A percentile compares a stretch with the other conserved stretches of the same genome.
Evolutionary conservation across 2,888 invertebrate species (phyloP).

Genomic region (Acrocyrtus sp.): DNA sequence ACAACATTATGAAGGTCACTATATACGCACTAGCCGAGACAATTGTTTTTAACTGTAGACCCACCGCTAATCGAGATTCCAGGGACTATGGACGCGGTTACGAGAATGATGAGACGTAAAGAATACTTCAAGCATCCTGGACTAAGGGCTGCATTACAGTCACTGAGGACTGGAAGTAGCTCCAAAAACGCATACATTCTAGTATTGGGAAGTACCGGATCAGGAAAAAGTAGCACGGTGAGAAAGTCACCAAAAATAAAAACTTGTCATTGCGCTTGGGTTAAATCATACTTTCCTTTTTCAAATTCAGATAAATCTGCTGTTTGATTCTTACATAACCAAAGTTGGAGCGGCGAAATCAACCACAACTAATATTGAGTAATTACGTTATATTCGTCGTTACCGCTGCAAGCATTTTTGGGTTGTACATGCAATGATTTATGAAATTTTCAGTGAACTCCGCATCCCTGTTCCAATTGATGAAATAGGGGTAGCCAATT

Average conservation of each 20-base stretch:
- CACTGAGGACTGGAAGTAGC: constrained; percentile 18
- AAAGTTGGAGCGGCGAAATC: constrained; percentile 6
- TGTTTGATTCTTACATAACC: constrained; percentile 23
- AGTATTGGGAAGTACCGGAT: constrained; percentile 29
- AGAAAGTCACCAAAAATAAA: background rate
- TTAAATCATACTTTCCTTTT: background rate
- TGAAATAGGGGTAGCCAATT: constrained; percentile 19
- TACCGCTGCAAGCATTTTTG: no score
- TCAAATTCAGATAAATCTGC: constrained; percentile 25
- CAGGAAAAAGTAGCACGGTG: constrained; percentile 44
- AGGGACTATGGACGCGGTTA: constrained; percentile 10
- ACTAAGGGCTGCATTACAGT: constrained; percentile 19
- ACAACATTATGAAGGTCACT: no score
- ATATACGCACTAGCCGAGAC: no score
- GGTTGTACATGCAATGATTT: no score
- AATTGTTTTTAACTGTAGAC: background rate
- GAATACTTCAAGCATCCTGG: constrained; percentile 23
- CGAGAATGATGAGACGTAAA: no score
- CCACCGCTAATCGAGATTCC: constrained; percentile 15
- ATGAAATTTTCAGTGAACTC: no score
- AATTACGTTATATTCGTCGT: no score
- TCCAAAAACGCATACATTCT: constrained; percentile 42
- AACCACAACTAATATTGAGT: constrained; percentile 24
- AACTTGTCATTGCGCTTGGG: no score
- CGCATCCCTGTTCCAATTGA: constrained; percentile 34